Conservation (phyloP, 1,140 invertebrate species). For the Ceratitis capitata region DNA sequence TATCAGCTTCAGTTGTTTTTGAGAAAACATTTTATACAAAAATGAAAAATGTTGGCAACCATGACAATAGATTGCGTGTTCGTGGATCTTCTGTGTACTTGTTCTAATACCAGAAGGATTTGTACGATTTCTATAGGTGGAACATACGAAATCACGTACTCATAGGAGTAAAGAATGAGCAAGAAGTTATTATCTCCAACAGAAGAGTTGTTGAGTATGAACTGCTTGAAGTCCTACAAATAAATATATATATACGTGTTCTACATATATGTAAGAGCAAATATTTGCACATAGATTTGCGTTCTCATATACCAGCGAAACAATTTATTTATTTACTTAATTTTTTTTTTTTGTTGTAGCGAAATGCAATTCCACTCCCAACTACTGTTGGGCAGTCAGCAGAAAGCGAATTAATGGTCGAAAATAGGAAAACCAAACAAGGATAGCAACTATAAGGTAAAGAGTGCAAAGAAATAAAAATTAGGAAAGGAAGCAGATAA, state of each 20-base stretch:
- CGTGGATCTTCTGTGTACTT: neutral
- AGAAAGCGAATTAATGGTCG: neutral
- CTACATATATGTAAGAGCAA: neutral
- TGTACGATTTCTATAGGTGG: neutral
- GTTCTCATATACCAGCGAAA: neutral
- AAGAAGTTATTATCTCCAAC: neutral
- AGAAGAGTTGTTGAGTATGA: neutral
- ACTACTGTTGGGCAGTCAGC: neutral
- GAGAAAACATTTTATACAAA: neutral
- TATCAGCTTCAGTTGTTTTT: too few species aligned
- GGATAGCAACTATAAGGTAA: neutral
- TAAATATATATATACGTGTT: neutral
- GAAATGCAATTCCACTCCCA: neutral
- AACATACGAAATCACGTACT: neutral
- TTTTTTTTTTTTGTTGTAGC: neutral
- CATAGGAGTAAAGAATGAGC: neutral
- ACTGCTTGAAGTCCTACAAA: neutral
- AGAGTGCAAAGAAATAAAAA: neutral
- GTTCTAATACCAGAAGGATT: neutral
- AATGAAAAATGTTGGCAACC: neutral
- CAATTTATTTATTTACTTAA: neutral
- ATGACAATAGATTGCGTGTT: neutral
- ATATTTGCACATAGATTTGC: too few species aligned
- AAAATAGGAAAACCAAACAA: neutral
- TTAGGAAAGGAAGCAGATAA: conserved; percentile 18